phyloP scores from a whole-genome alignment of 2,113 vertebrate species.

The Colistium nudipinnis region DNA sequence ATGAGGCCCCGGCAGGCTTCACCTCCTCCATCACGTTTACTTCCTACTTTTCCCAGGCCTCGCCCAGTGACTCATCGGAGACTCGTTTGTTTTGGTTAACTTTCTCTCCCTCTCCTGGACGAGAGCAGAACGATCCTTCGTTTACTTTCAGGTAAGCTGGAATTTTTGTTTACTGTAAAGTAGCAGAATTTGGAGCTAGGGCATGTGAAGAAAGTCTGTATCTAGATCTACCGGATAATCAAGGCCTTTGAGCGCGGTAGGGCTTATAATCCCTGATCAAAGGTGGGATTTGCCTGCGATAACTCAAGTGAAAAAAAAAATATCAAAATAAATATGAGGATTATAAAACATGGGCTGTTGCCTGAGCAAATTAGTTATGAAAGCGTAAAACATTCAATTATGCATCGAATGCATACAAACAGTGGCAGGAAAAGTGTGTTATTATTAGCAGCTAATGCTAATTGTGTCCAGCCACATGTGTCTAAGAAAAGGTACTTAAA shows the following conservation, averaged over 20 bases:
- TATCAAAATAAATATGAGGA: not conserved
- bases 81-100: conserved; percentile 53
- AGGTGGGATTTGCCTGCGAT: not conserved
- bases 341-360: not conserved
- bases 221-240: not conserved
- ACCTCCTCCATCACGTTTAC: conserved; percentile 38
- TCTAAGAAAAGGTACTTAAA: no score
- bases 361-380: no score
- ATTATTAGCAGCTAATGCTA: no score
- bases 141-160: conserved; percentile 51
- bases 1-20: conserved; percentile 39
- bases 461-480: no score
- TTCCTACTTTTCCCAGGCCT: conserved; percentile 26
- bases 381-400: no score
- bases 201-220: conserved; percentile 4
- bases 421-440: no score
- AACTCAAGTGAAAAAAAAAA: not conserved
- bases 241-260: not conserved
- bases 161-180: conserved; percentile 20
- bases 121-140: conserved; percentile 41
- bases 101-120: not conserved
- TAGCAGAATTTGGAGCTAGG: conserved; percentile 41
- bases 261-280: not conserved
- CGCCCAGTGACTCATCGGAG: conserved; percentile 10
- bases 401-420: no score